These are phyloP conservation scores for Thaumetopoea pityocampa DNA, from an alignment of 1,140 invertebrate species.

Conservation along the genomic window DNA sequence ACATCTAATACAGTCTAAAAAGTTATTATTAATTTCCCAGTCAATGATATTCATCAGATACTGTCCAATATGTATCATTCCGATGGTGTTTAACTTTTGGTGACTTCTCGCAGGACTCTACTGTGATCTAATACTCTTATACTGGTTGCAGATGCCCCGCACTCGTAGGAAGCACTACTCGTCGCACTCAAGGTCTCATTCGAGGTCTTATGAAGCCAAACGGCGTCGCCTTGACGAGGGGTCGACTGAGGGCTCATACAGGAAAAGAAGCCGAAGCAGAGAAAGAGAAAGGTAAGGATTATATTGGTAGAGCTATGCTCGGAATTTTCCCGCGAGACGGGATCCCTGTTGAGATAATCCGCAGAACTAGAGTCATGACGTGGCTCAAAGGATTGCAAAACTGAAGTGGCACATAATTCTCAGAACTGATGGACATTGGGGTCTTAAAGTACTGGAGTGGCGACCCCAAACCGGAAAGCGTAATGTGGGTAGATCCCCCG, in stretches of 20 bases:
- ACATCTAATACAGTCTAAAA: background rate
- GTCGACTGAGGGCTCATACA: conserved; percentile 62
- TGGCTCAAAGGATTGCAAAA: too few relatives aligned
- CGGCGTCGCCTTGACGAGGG: conserved; percentile 76
- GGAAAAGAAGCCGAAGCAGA: conserved; percentile 66
- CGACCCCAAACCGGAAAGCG: too few relatives aligned
- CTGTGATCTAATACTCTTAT: background rate
- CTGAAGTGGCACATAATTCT: too few relatives aligned
- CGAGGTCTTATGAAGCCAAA: conserved; percentile 74
- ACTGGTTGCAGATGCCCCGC: conserved; percentile 83
- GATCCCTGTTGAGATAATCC: too few relatives aligned
- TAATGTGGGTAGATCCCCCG: too few relatives aligned
- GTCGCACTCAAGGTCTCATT: conserved; percentile 77
- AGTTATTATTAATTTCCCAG: background rate
- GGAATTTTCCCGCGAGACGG: too few relatives aligned
- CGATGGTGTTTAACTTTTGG: conserved; percentile 1
- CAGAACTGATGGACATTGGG: too few relatives aligned
- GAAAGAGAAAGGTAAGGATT: conserved; percentile 66
- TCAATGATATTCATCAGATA: conserved; percentile 2
- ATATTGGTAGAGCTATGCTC: too few relatives aligned
- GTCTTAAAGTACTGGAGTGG: too few relatives aligned
- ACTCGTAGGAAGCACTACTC: conserved; percentile 86
- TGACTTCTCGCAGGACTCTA: background rate
- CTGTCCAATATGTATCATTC: conserved; percentile 6
- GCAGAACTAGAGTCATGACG: too few relatives aligned